Conservation (phyloP, 2,797 vertebrate genomes). For the Picus viridis region DNA sequence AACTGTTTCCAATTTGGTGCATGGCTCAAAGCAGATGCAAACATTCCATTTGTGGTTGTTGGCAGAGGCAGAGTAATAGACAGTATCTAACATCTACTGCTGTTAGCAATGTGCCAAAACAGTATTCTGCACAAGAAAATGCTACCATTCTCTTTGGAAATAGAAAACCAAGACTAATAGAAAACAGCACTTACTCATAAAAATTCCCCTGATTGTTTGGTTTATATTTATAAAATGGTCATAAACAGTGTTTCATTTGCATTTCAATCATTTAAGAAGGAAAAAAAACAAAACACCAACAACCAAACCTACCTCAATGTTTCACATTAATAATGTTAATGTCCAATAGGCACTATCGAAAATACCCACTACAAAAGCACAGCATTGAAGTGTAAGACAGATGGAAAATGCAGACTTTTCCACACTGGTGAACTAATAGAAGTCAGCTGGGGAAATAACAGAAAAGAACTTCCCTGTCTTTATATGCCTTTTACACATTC, state of each 20-base stretch:
- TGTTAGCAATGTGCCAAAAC: slow-evolving; percentile 14
- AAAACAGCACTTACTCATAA: neutral
- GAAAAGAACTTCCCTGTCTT: neutral
- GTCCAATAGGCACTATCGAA: neutral
- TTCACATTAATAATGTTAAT: neutral
- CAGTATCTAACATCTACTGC: slow-evolving; percentile 32
- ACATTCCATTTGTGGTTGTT: neutral
- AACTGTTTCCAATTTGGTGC: slow-evolving; percentile 37
- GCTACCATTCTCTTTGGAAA: neutral
- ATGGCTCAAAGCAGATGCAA: slow-evolving; percentile 44
- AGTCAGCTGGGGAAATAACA: neutral
- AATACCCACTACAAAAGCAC: neutral
- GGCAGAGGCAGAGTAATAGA: slow-evolving; percentile 33
- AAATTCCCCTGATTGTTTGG: neutral
- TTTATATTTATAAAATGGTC: neutral
- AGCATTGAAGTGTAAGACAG: neutral
- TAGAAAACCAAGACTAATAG: neutral
- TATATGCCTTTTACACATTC: neutral
- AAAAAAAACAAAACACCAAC: too few species aligned
- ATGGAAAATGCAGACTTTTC: neutral
- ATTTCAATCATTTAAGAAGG: neutral
- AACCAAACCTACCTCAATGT: too few species aligned
- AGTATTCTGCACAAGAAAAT: slow-evolving; percentile 11
- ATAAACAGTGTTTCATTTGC: neutral
- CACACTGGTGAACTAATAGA: neutral